phyloP scores from a whole-genome alignment of 2,113 vertebrate species.

The Spermophilus dauricus region DNA sequence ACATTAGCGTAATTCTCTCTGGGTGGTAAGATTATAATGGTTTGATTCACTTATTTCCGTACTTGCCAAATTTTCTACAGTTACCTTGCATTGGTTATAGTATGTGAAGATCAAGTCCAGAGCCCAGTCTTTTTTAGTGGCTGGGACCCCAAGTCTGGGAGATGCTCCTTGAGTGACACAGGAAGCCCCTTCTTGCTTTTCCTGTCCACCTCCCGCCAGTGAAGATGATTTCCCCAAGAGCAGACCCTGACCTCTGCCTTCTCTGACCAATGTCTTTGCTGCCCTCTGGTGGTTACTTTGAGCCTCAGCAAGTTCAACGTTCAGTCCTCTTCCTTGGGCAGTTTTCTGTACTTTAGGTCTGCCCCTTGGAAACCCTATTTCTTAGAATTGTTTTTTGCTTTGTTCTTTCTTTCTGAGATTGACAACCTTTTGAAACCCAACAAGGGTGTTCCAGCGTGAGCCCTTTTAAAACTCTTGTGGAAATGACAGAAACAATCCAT shows the following conservation, averaged over 20 bases:
- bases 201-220: no score
- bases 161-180: not conserved
- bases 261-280: constrained; percentile 65
- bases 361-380: not conserved
- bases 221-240: not conserved
- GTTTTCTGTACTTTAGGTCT: not conserved
- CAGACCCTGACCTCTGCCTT: not conserved
- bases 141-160: not conserved
- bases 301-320: not conserved
- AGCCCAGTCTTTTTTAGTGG: not conserved
- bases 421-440: not conserved
- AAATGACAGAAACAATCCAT: not conserved
- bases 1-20: not conserved
- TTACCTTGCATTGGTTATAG: not conserved
- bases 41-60: not conserved
- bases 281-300: constrained; percentile 73
- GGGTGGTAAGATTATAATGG: not conserved
- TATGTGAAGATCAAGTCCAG: not conserved
- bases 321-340: not conserved
- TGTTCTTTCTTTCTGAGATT: not conserved
- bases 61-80: not conserved
- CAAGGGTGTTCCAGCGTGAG: not conserved
- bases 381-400: constrained; percentile 14
- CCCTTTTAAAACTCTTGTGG: not conserved
- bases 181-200: not conserved